Evolutionary conservation across 2,113 vertebrate species (phyloP).

Genomic region (Python bivittatus): DNA sequence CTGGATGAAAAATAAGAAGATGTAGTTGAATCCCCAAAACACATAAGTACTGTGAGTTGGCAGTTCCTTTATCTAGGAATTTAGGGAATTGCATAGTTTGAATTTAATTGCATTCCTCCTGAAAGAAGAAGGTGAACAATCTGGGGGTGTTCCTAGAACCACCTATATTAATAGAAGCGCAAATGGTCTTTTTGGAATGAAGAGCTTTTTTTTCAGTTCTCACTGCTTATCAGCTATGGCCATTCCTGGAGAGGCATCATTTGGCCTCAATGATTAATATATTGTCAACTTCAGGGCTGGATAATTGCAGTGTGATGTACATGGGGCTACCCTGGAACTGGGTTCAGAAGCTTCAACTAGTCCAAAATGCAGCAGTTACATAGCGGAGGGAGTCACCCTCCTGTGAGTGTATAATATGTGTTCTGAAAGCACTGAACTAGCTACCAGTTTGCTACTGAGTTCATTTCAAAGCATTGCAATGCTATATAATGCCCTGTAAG

Average conservation of each 20-base stretch:
- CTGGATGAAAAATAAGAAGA: background rate
- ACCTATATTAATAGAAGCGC: background rate
- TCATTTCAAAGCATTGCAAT: background rate
- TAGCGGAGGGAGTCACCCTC: background rate
- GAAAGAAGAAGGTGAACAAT: background rate
- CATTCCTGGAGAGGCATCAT: background rate
- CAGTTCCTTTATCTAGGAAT: background rate
- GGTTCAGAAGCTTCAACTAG: background rate
- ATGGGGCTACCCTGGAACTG: background rate
- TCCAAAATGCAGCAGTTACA: background rate
- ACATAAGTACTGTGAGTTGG: background rate
- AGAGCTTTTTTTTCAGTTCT: background rate
- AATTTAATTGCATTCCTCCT: background rate
- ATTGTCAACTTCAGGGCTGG: background rate
- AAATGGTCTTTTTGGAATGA: background rate
- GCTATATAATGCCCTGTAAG: background rate
- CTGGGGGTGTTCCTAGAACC: background rate
- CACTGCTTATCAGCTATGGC: background rate
- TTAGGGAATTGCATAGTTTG: background rate
- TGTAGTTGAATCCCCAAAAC: background rate
- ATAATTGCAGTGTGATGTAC: background rate
- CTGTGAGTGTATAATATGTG: background rate
- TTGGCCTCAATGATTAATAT: background rate
- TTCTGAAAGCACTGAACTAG: background rate
- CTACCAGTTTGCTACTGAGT: background rate